Percentiles rank a stretch among this genome's conserved stretches.
Conservation (phyloP, 1,140 invertebrate species). For the Euura lappo region DNA sequence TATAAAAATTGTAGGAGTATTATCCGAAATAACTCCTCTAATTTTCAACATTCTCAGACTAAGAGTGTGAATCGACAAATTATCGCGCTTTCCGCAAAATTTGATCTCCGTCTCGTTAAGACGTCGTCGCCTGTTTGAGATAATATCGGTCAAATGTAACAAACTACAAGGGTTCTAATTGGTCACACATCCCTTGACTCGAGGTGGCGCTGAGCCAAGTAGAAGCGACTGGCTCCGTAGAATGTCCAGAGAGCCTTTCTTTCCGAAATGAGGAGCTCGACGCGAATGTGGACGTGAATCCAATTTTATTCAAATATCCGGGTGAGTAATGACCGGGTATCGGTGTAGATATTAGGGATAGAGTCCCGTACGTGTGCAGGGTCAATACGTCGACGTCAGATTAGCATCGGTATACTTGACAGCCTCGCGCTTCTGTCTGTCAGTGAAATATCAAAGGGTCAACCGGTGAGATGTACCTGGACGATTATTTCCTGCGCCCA, state of each 20-base stretch:
- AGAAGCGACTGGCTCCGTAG: no score
- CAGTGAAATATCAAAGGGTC: slow-evolving; percentile 44
- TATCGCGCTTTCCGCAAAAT: not conserved
- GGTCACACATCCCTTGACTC: no score
- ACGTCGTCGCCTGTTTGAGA: not conserved
- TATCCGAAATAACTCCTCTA: no score
- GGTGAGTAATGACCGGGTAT: not conserved
- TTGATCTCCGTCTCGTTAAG: not conserved
- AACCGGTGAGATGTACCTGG: slow-evolving; percentile 45
- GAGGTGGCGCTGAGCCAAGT: no score
- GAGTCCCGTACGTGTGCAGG: not conserved
- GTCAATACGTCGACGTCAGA: slow-evolving; percentile 57
- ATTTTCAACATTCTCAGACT: no score
- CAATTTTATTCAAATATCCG: not conserved
- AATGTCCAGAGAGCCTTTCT: no score
- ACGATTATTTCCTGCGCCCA: slow-evolving; percentile 34
- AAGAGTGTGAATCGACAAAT: no score
- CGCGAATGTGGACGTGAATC: not conserved
- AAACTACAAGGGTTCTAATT: not conserved
- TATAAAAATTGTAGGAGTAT: no score
- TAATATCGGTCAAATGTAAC: no score
- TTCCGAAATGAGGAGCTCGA: no score
- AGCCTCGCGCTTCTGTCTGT: slow-evolving; percentile 59
- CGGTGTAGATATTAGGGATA: no score
- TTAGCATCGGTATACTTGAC: slow-evolving; percentile 56